A percentile compares a stretch with the other conserved stretches of the same genome.
Evolutionary conservation across 2,888 invertebrate genomes (phyloP).

Genomic region (Meghimatium bilineatum): DNA sequence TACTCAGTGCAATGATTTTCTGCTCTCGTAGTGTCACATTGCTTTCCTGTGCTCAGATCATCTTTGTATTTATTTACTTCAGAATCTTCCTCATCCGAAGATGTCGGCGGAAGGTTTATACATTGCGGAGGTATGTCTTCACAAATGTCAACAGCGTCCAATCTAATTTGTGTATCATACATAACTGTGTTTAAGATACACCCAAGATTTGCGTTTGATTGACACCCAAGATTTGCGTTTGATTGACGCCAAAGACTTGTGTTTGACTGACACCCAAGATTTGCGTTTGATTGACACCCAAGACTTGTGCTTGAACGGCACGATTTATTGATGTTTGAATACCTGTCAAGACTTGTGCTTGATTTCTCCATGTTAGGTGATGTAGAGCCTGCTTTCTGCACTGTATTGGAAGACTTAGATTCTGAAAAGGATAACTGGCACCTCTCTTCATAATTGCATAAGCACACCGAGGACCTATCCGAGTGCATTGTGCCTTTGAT

Average conservation of each 20-base stretch:
- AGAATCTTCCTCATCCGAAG: slow-evolving; percentile 12
- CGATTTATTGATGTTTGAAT: no score
- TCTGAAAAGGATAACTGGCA: background rate
- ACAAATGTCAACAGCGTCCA: background rate
- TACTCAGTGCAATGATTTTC: no score
- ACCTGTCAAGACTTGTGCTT: background rate
- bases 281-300: background rate
- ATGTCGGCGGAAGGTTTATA: background rate
- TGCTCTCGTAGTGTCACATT: no score
- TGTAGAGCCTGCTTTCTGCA: background rate
- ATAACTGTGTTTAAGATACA: no score
- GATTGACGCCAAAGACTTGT: no score
- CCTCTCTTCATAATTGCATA: background rate
- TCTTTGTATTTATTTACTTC: background rate
- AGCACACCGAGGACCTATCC: background rate
- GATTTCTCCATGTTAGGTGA: background rate
- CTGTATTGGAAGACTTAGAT: background rate
- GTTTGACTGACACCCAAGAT: background rate
- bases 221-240: no score
- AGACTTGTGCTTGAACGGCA: no score
- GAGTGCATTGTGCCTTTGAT: background rate
- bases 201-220: no score
- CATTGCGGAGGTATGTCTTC: background rate
- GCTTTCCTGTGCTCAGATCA: no score
- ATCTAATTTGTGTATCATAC: no score